Evolutionary conservation across 2,888 invertebrate species (phyloP), one percentile per base, ranked within the genome.

Genomic region (Gasteruption jaculator): DNA sequence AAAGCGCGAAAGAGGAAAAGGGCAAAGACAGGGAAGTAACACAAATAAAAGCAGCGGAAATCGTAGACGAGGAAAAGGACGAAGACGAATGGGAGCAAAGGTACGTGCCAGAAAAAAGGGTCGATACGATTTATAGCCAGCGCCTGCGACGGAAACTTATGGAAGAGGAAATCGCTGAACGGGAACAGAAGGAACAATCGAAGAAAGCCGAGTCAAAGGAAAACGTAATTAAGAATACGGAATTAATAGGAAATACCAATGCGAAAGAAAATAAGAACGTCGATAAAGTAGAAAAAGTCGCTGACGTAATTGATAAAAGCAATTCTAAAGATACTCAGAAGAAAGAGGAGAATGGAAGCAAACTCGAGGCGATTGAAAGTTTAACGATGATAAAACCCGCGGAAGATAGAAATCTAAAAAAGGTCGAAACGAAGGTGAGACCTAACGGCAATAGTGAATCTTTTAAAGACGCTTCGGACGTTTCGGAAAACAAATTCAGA

Each of bases 51-150:
- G 19, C 10, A 11, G 11, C 21, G 3, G 25, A 26, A 24, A 18
- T 22, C 6, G 8, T 14, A 34, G n/a, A n/a, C 18, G 38, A 50
- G 3, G 25, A 24, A 4, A 48, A 54, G 15, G 48, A 52, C 30
- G 47, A 27, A 6, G 38, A 47, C 10, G 41, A 33, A 6, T 21
- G 44, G 1, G 53, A 56, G 20, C 38, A 52, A 41, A 47, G 43
- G 2, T 56, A 52, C 41, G 30, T 47, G 22, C 42, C 45, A 4
- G 43, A 41, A 5, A 48, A 41, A 36, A 37, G 33, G 4, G 29
- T 35, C 3, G 36, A 22, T 5, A 69, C 69, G 1, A 11, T 69
- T 2, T 69, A 60, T 42, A 61, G 63, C 1, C 56, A 63, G 40
- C 54, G 69, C 35, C 46, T 68, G 7, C 49, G 47, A 14, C 62